Conservation (phyloP, 2,113 vertebrate genomes). For the Pandion haliaetus region DNA sequence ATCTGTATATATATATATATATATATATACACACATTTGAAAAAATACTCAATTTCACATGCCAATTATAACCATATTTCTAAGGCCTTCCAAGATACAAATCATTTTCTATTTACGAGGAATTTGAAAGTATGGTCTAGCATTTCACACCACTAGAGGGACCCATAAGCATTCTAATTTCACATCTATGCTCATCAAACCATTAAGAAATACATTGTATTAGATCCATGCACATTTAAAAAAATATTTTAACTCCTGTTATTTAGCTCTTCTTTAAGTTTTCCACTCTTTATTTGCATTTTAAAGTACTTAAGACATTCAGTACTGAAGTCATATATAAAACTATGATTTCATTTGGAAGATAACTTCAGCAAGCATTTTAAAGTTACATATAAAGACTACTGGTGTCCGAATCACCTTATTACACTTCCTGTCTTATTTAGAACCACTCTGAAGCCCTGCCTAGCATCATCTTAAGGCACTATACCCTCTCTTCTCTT, state of each 20-base stretch:
- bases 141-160: slow-evolving; percentile 43
- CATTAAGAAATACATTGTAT: background rate
- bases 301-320: background rate
- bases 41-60: background rate
- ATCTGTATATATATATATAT: background rate
- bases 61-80: background rate
- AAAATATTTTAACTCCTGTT: background rate
- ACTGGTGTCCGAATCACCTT: background rate
- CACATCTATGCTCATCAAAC: background rate
- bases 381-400: background rate
- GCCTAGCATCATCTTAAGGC: background rate
- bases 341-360: background rate
- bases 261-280: background rate
- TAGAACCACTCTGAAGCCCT: background rate
- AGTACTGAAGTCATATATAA: background rate
- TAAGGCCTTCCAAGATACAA: background rate
- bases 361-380: background rate
- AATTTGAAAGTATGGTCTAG: background rate
- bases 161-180: background rate
- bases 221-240: background rate
- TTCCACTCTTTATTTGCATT: background rate
- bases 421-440: background rate
- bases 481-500: background rate
- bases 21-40: background rate
- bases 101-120: background rate